These are phyloP conservation scores for Calyptommatus sinebrachiatus DNA, from an alignment of 2,113 vertebrate genomes.

Conservation along the genomic window DNA sequence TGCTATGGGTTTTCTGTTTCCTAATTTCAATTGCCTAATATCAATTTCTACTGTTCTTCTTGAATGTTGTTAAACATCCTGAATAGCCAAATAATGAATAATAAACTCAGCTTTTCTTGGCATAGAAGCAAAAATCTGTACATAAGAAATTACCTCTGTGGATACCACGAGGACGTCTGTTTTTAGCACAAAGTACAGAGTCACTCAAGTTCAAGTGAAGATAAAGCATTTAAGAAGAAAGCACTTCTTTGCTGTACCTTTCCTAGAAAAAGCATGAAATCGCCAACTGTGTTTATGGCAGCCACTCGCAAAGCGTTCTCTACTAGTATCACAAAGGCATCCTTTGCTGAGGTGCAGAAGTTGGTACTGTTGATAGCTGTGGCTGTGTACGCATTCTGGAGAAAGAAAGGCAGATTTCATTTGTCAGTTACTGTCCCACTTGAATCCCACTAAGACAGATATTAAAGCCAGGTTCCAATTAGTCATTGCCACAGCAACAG, in stretches of 20 bases:
- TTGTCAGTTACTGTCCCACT: neutral
- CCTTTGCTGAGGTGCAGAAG: constrained; percentile 96
- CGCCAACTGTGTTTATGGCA: constrained; percentile 94
- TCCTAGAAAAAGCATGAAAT: constrained; percentile 95
- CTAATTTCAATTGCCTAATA: neutral
- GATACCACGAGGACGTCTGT: too few species aligned
- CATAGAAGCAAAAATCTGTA: neutral
- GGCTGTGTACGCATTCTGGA: constrained; percentile 95
- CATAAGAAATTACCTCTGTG: neutral
- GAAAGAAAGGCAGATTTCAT: constrained; percentile 32
- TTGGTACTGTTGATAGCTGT: constrained; percentile 98
- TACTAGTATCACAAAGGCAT: constrained; percentile 95
- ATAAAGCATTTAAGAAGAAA: neutral
- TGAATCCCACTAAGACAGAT: neutral
- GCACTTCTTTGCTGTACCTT: constrained; percentile 77
- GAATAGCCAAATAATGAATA: neutral
- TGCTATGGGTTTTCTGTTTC: neutral
- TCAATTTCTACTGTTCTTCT: neutral
- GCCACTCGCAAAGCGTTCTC: constrained; percentile 95
- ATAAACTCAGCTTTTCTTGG: neutral
- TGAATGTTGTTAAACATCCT: neutral
- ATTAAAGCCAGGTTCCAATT: neutral
- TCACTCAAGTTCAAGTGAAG: neutral
- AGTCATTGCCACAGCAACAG: neutral
- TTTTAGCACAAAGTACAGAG: neutral